phyloP scores from a whole-genome alignment of 2,113 vertebrate species.

The Sorex fumeus region DNA sequence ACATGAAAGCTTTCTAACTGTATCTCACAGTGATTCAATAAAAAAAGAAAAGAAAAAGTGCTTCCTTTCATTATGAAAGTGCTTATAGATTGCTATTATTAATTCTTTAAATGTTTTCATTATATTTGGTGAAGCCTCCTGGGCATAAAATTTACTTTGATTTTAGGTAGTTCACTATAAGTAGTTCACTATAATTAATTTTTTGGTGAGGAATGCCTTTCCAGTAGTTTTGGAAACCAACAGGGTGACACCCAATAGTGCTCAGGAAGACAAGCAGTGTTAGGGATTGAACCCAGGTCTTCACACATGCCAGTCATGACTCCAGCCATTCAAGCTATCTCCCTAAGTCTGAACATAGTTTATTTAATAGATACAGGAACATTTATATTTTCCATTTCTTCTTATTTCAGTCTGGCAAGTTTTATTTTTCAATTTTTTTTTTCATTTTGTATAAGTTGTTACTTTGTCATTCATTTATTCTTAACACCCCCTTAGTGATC shows the following conservation, averaged over 20 bases:
- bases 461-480: slow-evolving; percentile 40
- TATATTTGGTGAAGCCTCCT: slow-evolving; percentile 32
- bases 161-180: slow-evolving; percentile 33
- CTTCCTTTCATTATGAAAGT: slow-evolving; percentile 37
- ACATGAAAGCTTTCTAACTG: no score
- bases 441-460: background rate
- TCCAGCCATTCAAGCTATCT: no score
- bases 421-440: slow-evolving; percentile 39
- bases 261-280: no score
- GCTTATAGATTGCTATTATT: slow-evolving; percentile 10
- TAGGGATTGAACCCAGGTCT: no score
- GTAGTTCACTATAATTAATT: no score
- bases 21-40: no score
- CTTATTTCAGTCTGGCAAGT: background rate
- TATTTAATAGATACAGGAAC: background rate
- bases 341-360: no score
- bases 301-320: no score
- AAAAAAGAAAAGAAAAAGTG: no score
- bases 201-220: background rate
- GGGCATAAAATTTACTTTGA: background rate
- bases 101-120: slow-evolving; percentile 28
- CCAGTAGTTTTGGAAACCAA: no score
- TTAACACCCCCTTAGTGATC: background rate
- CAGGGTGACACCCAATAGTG: no score
- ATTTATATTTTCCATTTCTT: slow-evolving; percentile 52